Evolutionary conservation across 2,797 vertebrate species (phyloP).

Genomic region (Pseudocheirus occidentalis): DNA sequence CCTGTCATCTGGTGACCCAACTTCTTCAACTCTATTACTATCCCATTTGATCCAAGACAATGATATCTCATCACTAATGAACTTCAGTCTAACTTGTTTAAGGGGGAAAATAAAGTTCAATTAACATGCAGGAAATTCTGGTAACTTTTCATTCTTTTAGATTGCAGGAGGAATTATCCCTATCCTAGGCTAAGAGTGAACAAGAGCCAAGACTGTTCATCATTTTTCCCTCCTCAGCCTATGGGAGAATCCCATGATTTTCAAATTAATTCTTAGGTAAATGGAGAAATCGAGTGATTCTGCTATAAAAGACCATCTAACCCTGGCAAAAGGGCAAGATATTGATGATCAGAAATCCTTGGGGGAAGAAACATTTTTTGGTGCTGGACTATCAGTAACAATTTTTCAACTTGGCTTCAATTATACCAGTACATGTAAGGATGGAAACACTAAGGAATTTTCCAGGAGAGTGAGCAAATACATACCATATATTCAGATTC

Average conservation of each 20-base stretch:
- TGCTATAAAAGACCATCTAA: constrained; percentile 23
- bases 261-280: constrained; percentile 40
- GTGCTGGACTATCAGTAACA: background rate
- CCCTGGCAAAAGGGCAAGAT: background rate
- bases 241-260: background rate
- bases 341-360: background rate
- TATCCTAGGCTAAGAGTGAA: constrained; percentile 19
- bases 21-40: constrained; percentile 38
- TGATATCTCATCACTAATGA: constrained; percentile 13
- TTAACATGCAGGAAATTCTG: constrained; percentile 23
- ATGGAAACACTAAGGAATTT: background rate
- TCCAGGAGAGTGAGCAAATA: background rate
- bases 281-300: constrained; percentile 33
- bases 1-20: constrained; percentile 31
- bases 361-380: constrained; percentile 19
- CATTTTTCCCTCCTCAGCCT: background rate
- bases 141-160: background rate
- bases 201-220: background rate
- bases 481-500: background rate
- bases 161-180: background rate
- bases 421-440: background rate
- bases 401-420: background rate
- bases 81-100: constrained; percentile 10
- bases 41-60: constrained; percentile 18
- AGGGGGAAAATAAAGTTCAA: background rate